Evolutionary conservation across 2,113 vertebrate species (phyloP).

Genomic region (Mustela nigripes): DNA sequence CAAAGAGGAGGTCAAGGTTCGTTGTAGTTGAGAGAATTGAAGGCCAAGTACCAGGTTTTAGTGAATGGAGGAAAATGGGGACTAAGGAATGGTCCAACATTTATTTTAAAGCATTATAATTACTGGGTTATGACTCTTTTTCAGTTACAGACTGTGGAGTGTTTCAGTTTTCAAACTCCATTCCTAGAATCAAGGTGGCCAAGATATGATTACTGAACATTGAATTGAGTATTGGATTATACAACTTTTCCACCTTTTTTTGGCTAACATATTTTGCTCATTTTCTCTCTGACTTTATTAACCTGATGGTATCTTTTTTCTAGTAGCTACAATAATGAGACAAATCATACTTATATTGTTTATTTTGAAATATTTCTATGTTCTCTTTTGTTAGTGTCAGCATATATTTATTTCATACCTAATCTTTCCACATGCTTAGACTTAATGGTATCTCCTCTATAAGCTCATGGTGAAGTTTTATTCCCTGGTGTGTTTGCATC

Average conservation of each 20-base stretch:
- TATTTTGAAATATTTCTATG: constrained; percentile 10
- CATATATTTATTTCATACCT: background rate
- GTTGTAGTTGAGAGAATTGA: background rate
- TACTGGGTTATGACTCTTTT: background rate
- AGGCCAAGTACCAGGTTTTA: background rate
- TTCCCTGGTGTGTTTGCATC: background rate
- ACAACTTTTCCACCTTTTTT: background rate
- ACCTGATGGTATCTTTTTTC: background rate
- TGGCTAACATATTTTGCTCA: background rate
- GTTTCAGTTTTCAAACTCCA: constrained; percentile 5
- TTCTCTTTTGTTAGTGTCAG: background rate
- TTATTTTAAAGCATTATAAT: background rate
- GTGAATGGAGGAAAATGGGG: background rate
- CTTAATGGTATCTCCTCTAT: background rate
- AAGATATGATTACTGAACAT: background rate
- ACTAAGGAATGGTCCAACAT: background rate
- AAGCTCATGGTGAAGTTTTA: background rate
- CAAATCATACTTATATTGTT: background rate
- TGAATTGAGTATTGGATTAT: background rate
- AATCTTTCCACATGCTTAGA: background rate
- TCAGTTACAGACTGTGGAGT: background rate
- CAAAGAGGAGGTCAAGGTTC: background rate
- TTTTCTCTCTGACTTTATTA: constrained; percentile 40
- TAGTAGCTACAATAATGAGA: background rate
- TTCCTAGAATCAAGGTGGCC: background rate